phyloP scores from a whole-genome alignment of 1,140 invertebrate species.

The Temnothorax longispinosus region DNA sequence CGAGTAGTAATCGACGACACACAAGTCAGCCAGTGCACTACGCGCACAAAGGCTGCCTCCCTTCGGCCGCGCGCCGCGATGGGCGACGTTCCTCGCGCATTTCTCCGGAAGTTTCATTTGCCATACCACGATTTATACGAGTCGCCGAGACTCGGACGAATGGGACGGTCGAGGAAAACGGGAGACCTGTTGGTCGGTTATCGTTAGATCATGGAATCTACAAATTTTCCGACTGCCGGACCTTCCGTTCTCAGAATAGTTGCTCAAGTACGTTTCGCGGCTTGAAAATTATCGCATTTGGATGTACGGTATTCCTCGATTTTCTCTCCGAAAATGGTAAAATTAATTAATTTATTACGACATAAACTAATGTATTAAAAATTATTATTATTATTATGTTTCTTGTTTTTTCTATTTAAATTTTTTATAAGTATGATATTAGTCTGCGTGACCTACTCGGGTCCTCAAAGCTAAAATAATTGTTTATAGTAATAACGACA shows the following conservation, averaged over 20 bases:
- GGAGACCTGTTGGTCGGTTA: constrained; percentile 40
- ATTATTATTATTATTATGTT: neutral
- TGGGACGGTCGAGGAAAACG: constrained; percentile 3
- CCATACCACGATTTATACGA: constrained; percentile 45
- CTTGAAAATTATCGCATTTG: neutral
- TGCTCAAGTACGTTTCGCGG: neutral
- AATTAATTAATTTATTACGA: constrained; percentile 5
- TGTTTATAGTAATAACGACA: neutral
- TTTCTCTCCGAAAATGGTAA: neutral
- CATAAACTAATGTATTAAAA: neutral
- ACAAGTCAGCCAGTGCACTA: constrained; percentile 21
- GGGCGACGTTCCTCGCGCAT: constrained; percentile 32
- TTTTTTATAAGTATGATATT: neutral
- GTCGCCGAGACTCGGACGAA: neutral
- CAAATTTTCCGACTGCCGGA: constrained; percentile 15
- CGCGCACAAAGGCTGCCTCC: constrained; percentile 1
- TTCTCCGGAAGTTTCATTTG: constrained; percentile 48
- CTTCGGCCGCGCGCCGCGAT: constrained; percentile 4
- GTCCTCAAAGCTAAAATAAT: neutral
- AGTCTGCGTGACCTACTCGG: neutral
- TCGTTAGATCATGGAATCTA: constrained; percentile 17
- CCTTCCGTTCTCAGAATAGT: neutral
- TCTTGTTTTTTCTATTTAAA: neutral
- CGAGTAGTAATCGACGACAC: constrained; percentile 49
- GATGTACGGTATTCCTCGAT: neutral